Evolutionary conservation across 2,888 invertebrate genomes (phyloP), one percentile per base, ranked within the genome.

Genomic region (Eristalis arbustorum): DNA sequence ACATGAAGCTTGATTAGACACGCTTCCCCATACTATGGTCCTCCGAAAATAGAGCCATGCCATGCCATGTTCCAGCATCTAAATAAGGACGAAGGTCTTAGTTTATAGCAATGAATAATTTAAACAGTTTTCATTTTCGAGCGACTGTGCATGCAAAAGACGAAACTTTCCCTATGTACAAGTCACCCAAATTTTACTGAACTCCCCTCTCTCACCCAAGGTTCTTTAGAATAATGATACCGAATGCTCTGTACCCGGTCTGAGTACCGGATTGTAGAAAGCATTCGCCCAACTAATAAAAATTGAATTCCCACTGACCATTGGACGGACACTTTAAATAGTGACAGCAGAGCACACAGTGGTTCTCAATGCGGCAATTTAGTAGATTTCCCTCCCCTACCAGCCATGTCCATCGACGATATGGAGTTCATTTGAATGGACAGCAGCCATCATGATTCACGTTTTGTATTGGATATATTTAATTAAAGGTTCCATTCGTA

Each of bases 391-490:
- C 56, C 40, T 69, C 11, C 67, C 62, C 64, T 42, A 11, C 23
- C 5, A 31, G 37, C 67, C 68, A 56, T 37, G 63, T 59, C 80
- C 61, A 68, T 81, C 61, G 73, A 69, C 64, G 75, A 72, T 84
- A 66, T 71, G 56, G 63, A 81, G 81, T 85, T 85, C 81, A 81
- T 85, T 85, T 85, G 75, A 85, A 81, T 85, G 84, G 84, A 73
- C 84, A 81, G 76, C 76, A 81, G 81, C 84, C 81, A 85, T 85
- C 84, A 85, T 81, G 84, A 85, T 85, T 85, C 84, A 85, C 84
- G 84, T 85, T 85, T 85, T 81, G 81, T 85, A 85, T 85, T 85
- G 81, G 84, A 85, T 85, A 85, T 81, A 85, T 85, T 85, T 85
- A 85, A 84, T 84, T 84, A 84, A 84, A 84, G 80, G 84, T 80